These are phyloP conservation scores for Pterophyllum scalare DNA, from an alignment of 2,113 vertebrate species.

Conservation along the genomic window DNA sequence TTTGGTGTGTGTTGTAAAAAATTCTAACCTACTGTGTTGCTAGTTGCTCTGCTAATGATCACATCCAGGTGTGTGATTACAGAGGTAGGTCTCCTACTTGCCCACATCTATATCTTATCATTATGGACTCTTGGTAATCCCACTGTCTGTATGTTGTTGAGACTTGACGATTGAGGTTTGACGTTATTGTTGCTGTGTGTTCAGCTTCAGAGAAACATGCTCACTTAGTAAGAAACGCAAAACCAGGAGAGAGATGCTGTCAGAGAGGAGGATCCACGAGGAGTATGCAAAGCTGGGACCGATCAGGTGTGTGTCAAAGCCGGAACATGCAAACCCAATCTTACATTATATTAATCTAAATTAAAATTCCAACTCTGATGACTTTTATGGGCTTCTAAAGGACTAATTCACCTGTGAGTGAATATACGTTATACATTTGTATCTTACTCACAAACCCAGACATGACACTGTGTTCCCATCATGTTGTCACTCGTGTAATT, in stretches of 20 bases:
- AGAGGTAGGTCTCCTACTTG: neutral
- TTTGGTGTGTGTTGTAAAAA: neutral
- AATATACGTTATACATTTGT: neutral
- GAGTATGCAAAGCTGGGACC: conserved; percentile 94
- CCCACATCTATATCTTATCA: conserved; percentile 30
- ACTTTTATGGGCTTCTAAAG: neutral
- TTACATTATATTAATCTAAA: neutral
- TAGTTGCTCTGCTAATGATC: conserved; percentile 25
- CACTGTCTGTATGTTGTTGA: neutral
- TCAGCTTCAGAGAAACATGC: conserved; percentile 95
- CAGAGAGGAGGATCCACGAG: conserved; percentile 93
- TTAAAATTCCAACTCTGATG: neutral
- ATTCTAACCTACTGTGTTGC: neutral
- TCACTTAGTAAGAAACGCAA: conserved; percentile 98
- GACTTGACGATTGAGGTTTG: no score
- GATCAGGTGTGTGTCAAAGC: conserved; percentile 82
- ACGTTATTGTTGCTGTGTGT: conserved; percentile 5
- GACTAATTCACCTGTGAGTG: neutral
- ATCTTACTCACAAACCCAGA: conserved; percentile 14
- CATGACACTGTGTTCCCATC: neutral
- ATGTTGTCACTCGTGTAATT: conserved; percentile 20
- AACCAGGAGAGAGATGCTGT: conserved; percentile 91
- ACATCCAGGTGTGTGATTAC: conserved; percentile 19
- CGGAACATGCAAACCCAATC: neutral
- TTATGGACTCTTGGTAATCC: conserved; percentile 46